phyloP scores from a whole-genome alignment of 2,113 vertebrate genomes.

The Thunnus thynnus region DNA sequence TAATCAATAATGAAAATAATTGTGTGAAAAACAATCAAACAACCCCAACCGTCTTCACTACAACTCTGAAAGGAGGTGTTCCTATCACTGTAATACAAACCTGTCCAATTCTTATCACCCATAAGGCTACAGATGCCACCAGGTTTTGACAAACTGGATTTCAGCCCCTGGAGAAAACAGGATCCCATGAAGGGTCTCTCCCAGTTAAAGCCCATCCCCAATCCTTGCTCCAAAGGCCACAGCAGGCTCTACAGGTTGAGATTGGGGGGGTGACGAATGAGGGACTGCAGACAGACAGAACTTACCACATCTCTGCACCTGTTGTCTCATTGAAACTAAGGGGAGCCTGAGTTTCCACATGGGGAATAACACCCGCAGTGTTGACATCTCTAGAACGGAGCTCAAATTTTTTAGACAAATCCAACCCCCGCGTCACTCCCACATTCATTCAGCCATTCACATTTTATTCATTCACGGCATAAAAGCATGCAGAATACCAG shows the following conservation, averaged over 20 bases:
- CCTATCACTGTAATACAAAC: not conserved
- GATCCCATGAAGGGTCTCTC: constrained; percentile 33
- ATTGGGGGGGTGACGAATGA: not conserved
- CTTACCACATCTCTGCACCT: constrained; percentile 77
- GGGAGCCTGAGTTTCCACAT: not conserved
- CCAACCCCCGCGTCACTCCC: not conserved
- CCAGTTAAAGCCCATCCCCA: constrained; percentile 1
- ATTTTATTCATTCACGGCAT: constrained; percentile 6
- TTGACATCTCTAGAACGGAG: constrained; percentile 44
- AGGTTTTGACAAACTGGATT: constrained; percentile 13
- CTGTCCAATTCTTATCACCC: not conserved
- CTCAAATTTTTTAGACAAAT: constrained; percentile 19
- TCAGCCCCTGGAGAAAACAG: constrained; percentile 27
- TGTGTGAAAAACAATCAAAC: too few relatives aligned
- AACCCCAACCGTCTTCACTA: not conserved
- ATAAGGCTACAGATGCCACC: constrained; percentile 13
- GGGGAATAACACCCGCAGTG: not conserved
- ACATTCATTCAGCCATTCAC: not conserved
- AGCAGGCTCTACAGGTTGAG: constrained; percentile 16
- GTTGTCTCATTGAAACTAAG: constrained; percentile 59
- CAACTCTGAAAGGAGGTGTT: not conserved
- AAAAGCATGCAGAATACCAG: constrained; percentile 22
- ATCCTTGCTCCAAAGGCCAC: not conserved
- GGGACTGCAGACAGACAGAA: constrained; percentile 38
- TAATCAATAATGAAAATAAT: too few relatives aligned